A percentile compares a stretch with the other conserved stretches of the same genome.
Conservation (phyloP, 2,888 invertebrate genomes). For the Auanema sp. region DNA sequence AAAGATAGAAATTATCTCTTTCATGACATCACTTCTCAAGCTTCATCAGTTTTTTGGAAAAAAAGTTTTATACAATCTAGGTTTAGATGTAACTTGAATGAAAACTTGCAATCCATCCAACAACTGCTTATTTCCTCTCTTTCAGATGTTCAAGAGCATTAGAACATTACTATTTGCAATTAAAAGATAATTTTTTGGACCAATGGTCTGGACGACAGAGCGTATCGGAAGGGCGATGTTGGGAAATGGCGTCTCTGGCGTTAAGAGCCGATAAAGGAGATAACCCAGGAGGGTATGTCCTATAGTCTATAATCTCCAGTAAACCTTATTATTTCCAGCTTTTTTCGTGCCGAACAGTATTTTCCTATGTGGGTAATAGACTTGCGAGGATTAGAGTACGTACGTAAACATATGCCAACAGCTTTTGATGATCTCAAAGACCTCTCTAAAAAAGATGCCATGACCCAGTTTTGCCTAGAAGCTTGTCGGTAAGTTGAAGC, state of each 20-base stretch:
- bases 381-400: conserved; percentile 68
- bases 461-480: conserved; percentile 84
- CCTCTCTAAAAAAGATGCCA: conserved; percentile 73
- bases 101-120: neutral
- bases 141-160: conserved; percentile 82
- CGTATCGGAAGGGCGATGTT: conserved; percentile 68
- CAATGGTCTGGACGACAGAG: conserved; percentile 63
- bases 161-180: conserved; percentile 90
- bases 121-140: neutral
- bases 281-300: conserved; percentile 70
- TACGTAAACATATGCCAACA: conserved; percentile 73
- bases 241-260: conserved; percentile 83
- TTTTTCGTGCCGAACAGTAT: conserved; percentile 83
- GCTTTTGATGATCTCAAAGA: conserved; percentile 81
- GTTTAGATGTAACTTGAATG: neutral
- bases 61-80: neutral
- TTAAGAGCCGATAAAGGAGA: conserved; percentile 90
- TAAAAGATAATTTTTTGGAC: conserved; percentile 80
- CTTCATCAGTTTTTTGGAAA: neutral
- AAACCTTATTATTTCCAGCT: conserved; percentile 58
- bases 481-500: conserved; percentile 73
- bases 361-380: conserved; percentile 69
- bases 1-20: neutral
- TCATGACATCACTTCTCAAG: neutral
- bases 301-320: neutral